phyloP scores from a whole-genome alignment of 2,888 invertebrate genomes.

The Pseudococcus viburni region DNA sequence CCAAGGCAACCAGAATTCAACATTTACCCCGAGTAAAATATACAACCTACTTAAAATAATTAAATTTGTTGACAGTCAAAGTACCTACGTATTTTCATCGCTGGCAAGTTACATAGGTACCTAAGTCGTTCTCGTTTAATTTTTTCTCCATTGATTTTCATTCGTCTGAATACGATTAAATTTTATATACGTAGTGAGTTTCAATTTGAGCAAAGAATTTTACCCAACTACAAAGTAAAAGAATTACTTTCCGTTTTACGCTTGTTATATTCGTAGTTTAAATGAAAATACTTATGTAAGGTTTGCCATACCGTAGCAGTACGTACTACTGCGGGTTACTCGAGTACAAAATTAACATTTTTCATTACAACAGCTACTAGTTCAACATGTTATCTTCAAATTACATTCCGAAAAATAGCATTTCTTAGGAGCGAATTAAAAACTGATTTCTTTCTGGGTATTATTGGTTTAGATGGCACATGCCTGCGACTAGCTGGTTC shows the following conservation, averaged over 20 bases:
- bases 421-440: neutral
- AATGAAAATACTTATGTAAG: slow-evolving; percentile 33
- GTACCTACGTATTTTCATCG: neutral
- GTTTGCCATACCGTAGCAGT: neutral
- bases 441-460: neutral
- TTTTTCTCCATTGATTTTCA: slow-evolving; percentile 50
- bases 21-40: slow-evolving; percentile 34
- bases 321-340: slow-evolving; percentile 1
- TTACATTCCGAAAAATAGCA: slow-evolving; percentile 19
- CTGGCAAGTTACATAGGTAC: neutral
- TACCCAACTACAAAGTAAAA: slow-evolving; percentile 46
- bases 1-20: neutral
- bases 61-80: slow-evolving; percentile 39
- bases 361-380: slow-evolving; percentile 28
- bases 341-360: slow-evolving; percentile 51
- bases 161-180: slow-evolving; percentile 17
- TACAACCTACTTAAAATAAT: slow-evolving; percentile 34
- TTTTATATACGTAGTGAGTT: slow-evolving; percentile 43
- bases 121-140: slow-evolving; percentile 43
- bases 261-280: slow-evolving; percentile 39
- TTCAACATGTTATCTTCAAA: slow-evolving; percentile 51
- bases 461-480: neutral
- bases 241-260: slow-evolving; percentile 50
- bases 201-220: slow-evolving; percentile 45
- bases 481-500: neutral